phyloP scores from a whole-genome alignment of 2,113 vertebrate species.

The Monarcha castaneiventris region DNA sequence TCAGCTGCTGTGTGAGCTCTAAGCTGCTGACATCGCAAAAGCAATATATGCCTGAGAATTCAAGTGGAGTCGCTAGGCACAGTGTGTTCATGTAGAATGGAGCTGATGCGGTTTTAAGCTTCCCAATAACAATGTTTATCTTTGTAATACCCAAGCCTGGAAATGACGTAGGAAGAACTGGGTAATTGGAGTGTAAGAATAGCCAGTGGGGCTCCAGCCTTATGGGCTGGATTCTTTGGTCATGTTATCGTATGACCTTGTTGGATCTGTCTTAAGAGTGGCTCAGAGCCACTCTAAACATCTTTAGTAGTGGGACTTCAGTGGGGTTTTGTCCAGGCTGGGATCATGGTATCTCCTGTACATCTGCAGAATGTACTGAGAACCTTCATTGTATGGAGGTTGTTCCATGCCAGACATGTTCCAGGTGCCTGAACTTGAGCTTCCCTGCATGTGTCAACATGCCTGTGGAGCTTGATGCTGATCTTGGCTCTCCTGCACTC shows the following conservation, averaged over 20 bases:
- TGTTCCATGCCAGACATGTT: background rate
- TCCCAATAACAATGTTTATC: slow-evolving; percentile 18
- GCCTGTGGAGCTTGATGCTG: background rate
- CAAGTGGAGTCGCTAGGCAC: background rate
- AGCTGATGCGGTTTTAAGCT: slow-evolving; percentile 21
- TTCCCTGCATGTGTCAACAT: background rate
- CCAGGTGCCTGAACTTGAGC: background rate
- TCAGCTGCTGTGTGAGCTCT: background rate
- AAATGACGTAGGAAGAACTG: background rate
- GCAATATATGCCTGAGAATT: background rate
- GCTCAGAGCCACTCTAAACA: background rate
- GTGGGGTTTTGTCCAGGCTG: background rate
- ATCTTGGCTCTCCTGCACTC: background rate
- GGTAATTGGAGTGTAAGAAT: background rate
- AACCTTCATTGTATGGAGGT: accelerated
- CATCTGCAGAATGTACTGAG: background rate
- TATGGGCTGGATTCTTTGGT: accelerated
- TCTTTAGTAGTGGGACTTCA: background rate
- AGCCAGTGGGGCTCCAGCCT: background rate
- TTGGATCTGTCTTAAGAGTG: background rate
- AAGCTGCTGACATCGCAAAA: background rate
- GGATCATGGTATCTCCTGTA: background rate
- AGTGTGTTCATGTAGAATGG: background rate
- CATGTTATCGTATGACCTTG: background rate
- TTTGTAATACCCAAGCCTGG: background rate